Conservation (phyloP, 2,797 vertebrate species). For the Pseudochirops corinnae region DNA sequence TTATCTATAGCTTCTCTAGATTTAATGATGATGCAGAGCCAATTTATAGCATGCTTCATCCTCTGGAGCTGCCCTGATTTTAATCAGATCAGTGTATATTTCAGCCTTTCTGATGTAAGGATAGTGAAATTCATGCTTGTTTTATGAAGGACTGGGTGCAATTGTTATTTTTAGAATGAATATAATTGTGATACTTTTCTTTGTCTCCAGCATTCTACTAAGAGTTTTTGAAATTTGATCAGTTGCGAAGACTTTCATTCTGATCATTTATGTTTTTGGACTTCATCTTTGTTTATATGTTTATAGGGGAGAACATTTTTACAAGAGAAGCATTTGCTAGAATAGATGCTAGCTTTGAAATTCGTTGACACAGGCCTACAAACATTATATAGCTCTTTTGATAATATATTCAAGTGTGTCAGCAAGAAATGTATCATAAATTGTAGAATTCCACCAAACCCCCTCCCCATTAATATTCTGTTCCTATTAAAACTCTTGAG, state of each 20-base stretch:
- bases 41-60: constrained; percentile 49
- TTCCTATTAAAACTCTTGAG: constrained; percentile 20
- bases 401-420: constrained; percentile 45
- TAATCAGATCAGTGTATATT: constrained; percentile 44
- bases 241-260: constrained; percentile 17
- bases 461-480: background rate
- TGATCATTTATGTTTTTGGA: constrained; percentile 13
- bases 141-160: constrained; percentile 10
- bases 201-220: background rate
- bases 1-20: constrained; percentile 45
- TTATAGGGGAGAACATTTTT: constrained; percentile 18
- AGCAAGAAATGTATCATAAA: constrained; percentile 21
- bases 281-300: background rate
- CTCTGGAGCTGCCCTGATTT: constrained; percentile 42
- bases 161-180: constrained; percentile 48
- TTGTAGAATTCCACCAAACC: background rate
- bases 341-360: constrained; percentile 45
- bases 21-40: constrained; percentile 31
- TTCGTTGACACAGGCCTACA: constrained; percentile 3
- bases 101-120: constrained; percentile 55
- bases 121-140: constrained; percentile 40
- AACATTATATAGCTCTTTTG: constrained; percentile 18
- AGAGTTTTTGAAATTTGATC: constrained; percentile 13
- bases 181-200: background rate
- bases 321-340: background rate